Evolutionary conservation across 2,888 invertebrate species (phyloP), one percentile per base, ranked within the genome.

Genomic region (Charanyca ferruginea): DNA sequence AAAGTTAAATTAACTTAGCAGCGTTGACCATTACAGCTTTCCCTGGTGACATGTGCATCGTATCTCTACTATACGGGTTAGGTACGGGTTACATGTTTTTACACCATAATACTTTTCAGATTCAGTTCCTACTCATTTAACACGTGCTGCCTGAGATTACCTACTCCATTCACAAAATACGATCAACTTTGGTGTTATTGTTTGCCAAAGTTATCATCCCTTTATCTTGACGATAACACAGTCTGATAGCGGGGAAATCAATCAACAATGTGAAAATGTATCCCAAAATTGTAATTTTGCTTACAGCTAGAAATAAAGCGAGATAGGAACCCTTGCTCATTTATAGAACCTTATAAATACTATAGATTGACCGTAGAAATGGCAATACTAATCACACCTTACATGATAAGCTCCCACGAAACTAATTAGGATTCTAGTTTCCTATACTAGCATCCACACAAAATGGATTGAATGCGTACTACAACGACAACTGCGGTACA

Each of bases 201-300:
- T 60, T 52, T 25, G 42, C 25, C 25, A 53, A 60, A 32, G 18
- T 59, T 54, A 64, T 55, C 62, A 72, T 77, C 66, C 53, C 16
- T 35, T 57, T 64, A 74, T 77, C 67, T 58, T 22, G n/a, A 35
- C 23, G 59, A 80, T 75, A 68, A 66, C 7, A 53, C 22, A 38
- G 18, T 11, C 38, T 52, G 79, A 75, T 73, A 75, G 23, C 41
- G 38, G 16, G 38, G 38, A 38, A 38, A 38, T 38, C 38, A 16
- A 38, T 38, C 13, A 9, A 16, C 38, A 16, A 38, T 38, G 13
- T 38, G 38, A 38, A 38, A 38, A 16, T 38, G 38, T 16, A 5
- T 16, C 16, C 38, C 0, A 38, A 38, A 38, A 38, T 35, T 38
- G 2, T 4, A 38, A 38, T 38, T 38, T 4, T 32, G 11, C 32